Base-by-base conservation (phyloP, 2,113 vertebrate genomes). In the Psilopsiagon aymara region DNA sequence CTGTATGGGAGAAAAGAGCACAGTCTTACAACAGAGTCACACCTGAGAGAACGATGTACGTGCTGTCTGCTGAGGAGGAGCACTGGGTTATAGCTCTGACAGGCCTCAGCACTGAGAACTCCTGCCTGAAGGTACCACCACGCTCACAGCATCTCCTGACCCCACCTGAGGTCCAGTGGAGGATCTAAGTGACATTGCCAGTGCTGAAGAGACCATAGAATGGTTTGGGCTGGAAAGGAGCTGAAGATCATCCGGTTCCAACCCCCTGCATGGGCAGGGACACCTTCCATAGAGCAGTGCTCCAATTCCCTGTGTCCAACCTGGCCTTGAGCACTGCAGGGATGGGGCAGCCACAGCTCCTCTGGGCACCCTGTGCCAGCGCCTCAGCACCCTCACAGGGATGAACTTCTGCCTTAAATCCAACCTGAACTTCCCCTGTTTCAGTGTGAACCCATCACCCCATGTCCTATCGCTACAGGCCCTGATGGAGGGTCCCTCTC, bases 1-100 rank as follows among this genome's bases (percentile, higher is more conserved):
- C 99, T 99, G 85, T 1, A 70, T 1, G 37, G 80, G 71, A 71
- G 25, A 27, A 16, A 67, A 35, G 10, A 83, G 24, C 28, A 51
- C 0, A 15, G 13, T 4, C 10, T 69, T 4, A 11, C 3, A 10
- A 31, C 7, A 23, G 10, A 77, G 13, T 2, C 74, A 16, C 85
- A 85, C 37, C 76, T 27, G 41, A 52, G 47, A 28, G 23, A 51
- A 24, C 37, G 29, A 33, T 9, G 35, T 5, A 12, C 1, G 14
- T 59, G 55, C 8, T 23, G 33, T 23, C 20, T 59, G 55, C 33
- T n/a, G 55, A n/a, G 55, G 55, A 59, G 19, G 55, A 59, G 55
- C 55, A n/a, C 13, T 23, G 20, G 14, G 33, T 4, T 14, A 59
- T 4, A 59, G 55, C 55, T 59, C 55, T 9, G 33, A 59, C 8